Conservation (phyloP, 2,113 vertebrate species). For the Amphilophus citrinellus region DNA sequence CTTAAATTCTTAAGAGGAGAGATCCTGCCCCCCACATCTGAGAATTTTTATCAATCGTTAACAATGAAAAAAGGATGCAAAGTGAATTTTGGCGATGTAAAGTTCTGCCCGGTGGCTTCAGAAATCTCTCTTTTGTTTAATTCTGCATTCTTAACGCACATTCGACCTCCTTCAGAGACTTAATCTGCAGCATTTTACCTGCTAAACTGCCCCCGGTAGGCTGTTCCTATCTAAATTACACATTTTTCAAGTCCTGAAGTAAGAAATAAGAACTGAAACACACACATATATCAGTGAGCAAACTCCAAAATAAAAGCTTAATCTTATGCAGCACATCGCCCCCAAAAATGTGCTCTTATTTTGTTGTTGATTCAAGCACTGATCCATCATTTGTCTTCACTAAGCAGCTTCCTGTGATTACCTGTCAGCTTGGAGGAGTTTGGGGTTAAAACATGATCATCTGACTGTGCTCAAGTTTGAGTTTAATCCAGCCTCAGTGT, state of each 20-base stretch:
- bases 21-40: neutral
- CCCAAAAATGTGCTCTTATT: constrained; percentile 1
- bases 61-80: neutral
- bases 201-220: neutral
- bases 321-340: neutral
- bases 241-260: neutral
- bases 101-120: neutral
- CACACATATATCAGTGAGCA: neutral
- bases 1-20: neutral
- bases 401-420: constrained; percentile 33
- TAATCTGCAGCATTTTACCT: neutral
- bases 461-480: constrained; percentile 52
- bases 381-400: constrained; percentile 35
- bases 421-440: constrained; percentile 39
- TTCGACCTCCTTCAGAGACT: neutral
- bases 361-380: neutral
- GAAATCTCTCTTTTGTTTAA: neutral
- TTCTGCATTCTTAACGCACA: neutral
- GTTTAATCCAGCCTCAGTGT: constrained; percentile 60
- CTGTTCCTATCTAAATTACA: neutral
- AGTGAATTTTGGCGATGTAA: neutral
- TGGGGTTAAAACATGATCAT: constrained; percentile 40
- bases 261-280: neutral
- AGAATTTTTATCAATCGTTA: neutral
- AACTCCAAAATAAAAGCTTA: constrained; percentile 2